Evolutionary conservation across 2,113 vertebrate genomes (phyloP).

Genomic region (Mus spicilegus): DNA sequence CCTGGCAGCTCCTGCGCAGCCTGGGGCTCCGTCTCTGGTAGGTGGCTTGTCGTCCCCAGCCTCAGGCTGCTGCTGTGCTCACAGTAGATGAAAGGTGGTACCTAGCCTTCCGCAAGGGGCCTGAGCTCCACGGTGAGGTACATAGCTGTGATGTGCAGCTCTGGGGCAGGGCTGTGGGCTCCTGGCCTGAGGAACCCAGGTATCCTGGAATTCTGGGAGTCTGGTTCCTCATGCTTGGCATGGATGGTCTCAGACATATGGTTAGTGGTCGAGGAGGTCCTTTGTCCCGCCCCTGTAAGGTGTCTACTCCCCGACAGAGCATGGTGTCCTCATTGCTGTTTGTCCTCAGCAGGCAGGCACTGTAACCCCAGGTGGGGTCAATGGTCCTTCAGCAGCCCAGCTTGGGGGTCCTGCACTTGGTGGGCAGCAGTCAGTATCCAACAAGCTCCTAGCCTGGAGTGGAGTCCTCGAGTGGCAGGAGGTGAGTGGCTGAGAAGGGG

Average conservation of each 20-base stretch:
- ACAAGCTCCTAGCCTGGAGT: slow-evolving; percentile 94
- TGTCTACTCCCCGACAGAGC: no score
- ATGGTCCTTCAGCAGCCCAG: slow-evolving; percentile 79
- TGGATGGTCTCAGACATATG: accelerated
- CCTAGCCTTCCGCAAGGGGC: neutral
- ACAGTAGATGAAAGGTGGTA: accelerated
- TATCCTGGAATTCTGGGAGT: neutral
- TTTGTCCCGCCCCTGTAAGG: neutral
- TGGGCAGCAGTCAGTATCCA: slow-evolving; percentile 89
- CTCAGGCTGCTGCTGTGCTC: accelerated
- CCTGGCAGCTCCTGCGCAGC: slow-evolving; percentile 85
- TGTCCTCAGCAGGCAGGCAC: slow-evolving; percentile 60
- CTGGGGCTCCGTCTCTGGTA: slow-evolving; percentile 84
- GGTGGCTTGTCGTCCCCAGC: neutral
- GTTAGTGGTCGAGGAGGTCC: neutral
- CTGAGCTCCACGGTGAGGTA: accelerated
- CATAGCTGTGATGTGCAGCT: accelerated
- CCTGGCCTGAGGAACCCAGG: no score
- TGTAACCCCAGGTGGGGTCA: slow-evolving; percentile 80
- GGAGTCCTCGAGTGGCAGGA: slow-evolving; percentile 96
- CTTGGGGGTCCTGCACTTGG: slow-evolving; percentile 82
- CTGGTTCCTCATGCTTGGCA: accelerated
- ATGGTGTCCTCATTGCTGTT: neutral
- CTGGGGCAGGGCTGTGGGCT: neutral
- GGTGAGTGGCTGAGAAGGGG: slow-evolving; percentile 82